Evolutionary conservation across 2,797 vertebrate genomes (phyloP).

Genomic region (Tympanoctomys barrerae): DNA sequence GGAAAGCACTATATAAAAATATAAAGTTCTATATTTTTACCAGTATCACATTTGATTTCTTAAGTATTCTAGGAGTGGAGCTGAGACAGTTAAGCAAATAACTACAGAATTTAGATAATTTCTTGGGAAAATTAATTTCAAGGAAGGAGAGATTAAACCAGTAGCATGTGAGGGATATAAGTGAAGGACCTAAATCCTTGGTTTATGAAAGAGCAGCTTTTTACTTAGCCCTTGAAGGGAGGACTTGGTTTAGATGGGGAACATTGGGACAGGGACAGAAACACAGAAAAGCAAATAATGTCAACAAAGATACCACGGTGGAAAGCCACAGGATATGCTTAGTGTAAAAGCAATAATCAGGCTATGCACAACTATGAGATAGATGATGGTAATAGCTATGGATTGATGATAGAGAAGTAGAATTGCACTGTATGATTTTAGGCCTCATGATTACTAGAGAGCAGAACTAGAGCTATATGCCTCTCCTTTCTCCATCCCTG

Average conservation of each 20-base stretch:
- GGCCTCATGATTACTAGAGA: neutral
- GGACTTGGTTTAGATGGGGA: neutral
- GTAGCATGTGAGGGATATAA: neutral
- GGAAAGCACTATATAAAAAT: neutral
- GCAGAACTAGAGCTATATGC: neutral
- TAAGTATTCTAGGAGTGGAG: neutral
- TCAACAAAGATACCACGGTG: neutral
- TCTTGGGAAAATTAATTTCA: slow-evolving; percentile 17
- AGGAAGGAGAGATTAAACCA: neutral
- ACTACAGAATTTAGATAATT: neutral
- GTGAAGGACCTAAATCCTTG: too few species aligned
- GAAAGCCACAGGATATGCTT: neutral
- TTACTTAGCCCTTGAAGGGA: neutral
- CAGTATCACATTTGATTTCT: neutral
- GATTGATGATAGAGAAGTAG: neutral
- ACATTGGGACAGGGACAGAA: neutral
- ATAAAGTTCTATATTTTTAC: neutral
- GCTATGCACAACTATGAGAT: neutral
- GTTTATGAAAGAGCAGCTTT: neutral
- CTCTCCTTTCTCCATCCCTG: neutral
- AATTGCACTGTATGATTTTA: neutral
- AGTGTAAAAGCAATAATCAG: neutral
- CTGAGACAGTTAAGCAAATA: neutral
- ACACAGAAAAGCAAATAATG: neutral
- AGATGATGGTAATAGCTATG: neutral